These are phyloP conservation scores for Delphinus delphis DNA, from an alignment of 2,113 vertebrate species.

Conservation along the genomic window DNA sequence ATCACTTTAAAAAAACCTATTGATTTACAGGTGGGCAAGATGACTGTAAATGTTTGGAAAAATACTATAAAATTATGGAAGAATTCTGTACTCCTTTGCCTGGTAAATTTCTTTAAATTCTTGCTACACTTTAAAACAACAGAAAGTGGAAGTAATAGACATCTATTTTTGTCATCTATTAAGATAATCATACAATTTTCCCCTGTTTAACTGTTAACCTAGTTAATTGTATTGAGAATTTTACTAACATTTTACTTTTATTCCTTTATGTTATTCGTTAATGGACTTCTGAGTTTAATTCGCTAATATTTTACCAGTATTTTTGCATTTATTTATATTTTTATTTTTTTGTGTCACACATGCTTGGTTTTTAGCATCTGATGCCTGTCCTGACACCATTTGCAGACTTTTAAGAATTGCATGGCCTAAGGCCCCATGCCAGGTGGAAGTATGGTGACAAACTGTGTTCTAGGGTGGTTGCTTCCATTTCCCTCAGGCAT, in stretches of 20 bases:
- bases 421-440: background rate
- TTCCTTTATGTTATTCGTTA: background rate
- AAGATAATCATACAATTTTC: background rate
- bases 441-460: background rate
- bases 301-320: background rate
- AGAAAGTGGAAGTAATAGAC: background rate
- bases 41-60: background rate
- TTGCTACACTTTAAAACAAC: background rate
- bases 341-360: background rate
- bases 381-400: background rate
- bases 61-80: background rate
- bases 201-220: background rate
- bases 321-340: background rate
- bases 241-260: background rate
- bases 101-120: background rate
- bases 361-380: background rate
- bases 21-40: background rate
- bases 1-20: background rate
- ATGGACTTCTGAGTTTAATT: background rate
- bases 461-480: background rate
- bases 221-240: background rate
- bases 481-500: background rate
- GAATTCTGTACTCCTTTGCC: background rate
- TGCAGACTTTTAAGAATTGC: background rate
- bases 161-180: background rate